Conservation (phyloP, 2,888 invertebrate genomes). For the Polyploca ridens region DNA sequence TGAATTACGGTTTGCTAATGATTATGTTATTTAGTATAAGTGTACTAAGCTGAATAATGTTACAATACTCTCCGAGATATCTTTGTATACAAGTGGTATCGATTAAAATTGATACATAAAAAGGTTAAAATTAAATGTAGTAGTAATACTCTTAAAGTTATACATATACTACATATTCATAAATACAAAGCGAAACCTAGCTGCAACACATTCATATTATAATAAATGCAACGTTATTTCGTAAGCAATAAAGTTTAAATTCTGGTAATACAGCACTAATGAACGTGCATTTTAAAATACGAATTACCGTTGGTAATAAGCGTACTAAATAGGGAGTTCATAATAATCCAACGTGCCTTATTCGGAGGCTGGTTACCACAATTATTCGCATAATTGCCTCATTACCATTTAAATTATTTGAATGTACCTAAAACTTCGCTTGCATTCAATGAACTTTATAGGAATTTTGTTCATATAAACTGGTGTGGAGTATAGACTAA, state of each 20-base stretch:
- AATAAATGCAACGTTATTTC: neutral
- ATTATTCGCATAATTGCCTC: slow-evolving; percentile 42
- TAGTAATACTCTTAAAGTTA: too few relatives aligned
- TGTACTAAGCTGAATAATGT: too few relatives aligned
- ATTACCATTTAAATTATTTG: slow-evolving; percentile 40
- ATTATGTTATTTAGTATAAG: neutral
- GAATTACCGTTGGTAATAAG: slow-evolving; percentile 40
- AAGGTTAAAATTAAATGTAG: too few relatives aligned
- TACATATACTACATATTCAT: too few relatives aligned
- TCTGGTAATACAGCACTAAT: slow-evolving; percentile 20
- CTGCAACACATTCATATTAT: neutral
- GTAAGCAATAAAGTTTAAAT: neutral
- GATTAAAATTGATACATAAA: too few relatives aligned
- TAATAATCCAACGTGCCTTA: slow-evolving; percentile 37
- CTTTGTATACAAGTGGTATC: too few relatives aligned
- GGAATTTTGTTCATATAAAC: too few relatives aligned
- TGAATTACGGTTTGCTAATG: neutral
- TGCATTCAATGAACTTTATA: slow-evolving; percentile 5
- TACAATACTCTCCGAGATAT: too few relatives aligned
- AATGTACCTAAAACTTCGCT: slow-evolving; percentile 22
- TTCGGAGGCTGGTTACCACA: slow-evolving; percentile 28
- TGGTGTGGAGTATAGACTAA: too few relatives aligned
- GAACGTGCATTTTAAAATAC: slow-evolving; percentile 42
- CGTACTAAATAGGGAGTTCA: slow-evolving; percentile 38
- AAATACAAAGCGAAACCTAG: neutral